Evolutionary conservation across 2,797 vertebrate genomes (phyloP).

Genomic region (Sebastes umbrosus): DNA sequence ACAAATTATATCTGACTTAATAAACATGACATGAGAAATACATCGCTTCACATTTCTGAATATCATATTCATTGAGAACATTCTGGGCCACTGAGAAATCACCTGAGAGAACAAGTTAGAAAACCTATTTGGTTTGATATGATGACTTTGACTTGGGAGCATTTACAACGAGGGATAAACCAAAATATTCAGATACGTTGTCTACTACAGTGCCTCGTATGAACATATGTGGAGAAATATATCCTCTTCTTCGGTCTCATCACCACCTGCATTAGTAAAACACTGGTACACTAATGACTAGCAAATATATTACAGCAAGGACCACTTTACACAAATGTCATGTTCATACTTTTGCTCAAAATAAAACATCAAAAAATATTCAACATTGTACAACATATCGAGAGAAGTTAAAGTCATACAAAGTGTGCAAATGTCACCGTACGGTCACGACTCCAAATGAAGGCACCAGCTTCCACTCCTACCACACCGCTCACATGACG

Average conservation of each 20-base stretch:
- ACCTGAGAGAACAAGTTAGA: conserved; percentile 83
- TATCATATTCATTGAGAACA: conserved; percentile 75
- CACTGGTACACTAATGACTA: conserved; percentile 59
- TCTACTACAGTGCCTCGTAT: background rate
- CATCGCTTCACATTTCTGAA: conserved; percentile 78
- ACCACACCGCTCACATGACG: conserved; percentile 12
- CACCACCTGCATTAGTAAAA: conserved; percentile 53
- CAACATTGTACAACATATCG: conserved; percentile 60
- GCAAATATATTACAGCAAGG: conserved; percentile 69
- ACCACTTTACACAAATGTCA: conserved; percentile 56
- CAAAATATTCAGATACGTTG: background rate
- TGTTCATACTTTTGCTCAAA: conserved; percentile 52
- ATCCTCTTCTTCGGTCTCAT: conserved; percentile 28
- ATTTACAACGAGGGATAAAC: conserved; percentile 11
- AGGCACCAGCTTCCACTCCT: conserved; percentile 71
- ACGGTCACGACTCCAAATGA: conserved; percentile 67
- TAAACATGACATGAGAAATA: conserved; percentile 79
- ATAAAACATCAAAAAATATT: conserved; percentile 62
- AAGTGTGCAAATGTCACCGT: conserved; percentile 78
- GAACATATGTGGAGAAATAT: background rate
- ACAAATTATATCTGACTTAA: conserved; percentile 78
- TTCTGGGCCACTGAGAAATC: conserved; percentile 78
- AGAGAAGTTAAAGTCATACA: conserved; percentile 65
- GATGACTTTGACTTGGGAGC: conserved; percentile 14
- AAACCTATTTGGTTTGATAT: conserved; percentile 56